Conservation (phyloP, 2,888 invertebrate species). For the Athetis lepigone region DNA sequence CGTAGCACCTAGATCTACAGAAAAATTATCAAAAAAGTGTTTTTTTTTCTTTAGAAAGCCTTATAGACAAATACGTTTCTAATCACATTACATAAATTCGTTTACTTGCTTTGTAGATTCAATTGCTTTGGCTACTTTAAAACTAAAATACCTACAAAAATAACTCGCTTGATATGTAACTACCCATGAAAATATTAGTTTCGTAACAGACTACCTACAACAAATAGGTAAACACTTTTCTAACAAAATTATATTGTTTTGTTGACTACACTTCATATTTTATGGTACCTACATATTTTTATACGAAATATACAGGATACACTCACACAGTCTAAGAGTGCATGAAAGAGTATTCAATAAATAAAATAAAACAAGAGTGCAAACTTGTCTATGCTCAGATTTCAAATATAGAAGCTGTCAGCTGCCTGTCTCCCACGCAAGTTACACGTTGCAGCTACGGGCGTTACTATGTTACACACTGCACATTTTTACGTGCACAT, state of each 20-base stretch:
- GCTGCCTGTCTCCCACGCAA: conserved; percentile 41
- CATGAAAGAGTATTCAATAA: conserved; percentile 8
- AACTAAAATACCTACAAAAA: too few species aligned
- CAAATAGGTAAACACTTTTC: conserved; percentile 1
- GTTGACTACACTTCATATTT: too few species aligned
- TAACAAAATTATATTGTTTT: not conserved
- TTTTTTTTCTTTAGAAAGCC: too few species aligned
- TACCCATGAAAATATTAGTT: not conserved
- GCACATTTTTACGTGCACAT: not conserved
- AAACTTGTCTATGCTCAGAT: conserved; percentile 36
- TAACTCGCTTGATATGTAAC: not conserved
- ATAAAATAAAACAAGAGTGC: conserved; percentile 25
- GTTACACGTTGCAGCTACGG: conserved; percentile 20
- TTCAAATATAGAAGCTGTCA: conserved; percentile 39
- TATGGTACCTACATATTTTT: too few species aligned
- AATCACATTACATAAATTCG: too few species aligned
- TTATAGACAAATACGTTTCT: too few species aligned
- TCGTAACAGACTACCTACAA: conserved; percentile 1
- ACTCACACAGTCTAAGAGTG: too few species aligned
- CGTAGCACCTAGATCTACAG: too few species aligned
- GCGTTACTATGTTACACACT: not conserved
- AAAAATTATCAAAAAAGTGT: too few species aligned
- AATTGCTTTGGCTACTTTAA: too few species aligned
- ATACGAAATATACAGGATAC: too few species aligned
- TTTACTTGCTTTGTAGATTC: too few species aligned